phyloP scores from a whole-genome alignment of 2,113 vertebrate genomes.

The Podocnemis expansa region DNA sequence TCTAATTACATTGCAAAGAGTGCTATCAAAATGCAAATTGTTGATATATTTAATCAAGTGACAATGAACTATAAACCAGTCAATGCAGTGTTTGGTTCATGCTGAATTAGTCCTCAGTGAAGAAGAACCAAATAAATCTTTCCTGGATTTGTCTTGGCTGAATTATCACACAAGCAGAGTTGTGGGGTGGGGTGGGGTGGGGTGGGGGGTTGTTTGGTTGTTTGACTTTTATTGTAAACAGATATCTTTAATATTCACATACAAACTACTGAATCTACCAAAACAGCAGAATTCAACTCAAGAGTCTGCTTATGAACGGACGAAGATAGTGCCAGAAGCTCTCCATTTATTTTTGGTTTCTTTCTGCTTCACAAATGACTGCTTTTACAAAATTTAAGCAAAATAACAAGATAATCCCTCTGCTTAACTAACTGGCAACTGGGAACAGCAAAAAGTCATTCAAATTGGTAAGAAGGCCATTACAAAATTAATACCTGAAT shows the following conservation, averaged over 20 bases:
- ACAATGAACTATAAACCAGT: constrained; percentile 18
- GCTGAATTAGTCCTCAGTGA: constrained; percentile 3
- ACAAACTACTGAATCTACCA: not conserved
- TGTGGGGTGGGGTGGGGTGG: not conserved
- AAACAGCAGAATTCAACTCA: constrained; percentile 12
- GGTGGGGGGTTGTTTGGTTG: not conserved
- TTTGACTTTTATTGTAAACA: not conserved
- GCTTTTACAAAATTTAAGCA: not conserved
- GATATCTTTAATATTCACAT: not conserved
- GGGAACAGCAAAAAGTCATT: constrained; percentile 17
- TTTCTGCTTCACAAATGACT: not conserved
- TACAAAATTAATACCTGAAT: constrained; percentile 42
- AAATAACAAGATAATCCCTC: constrained; percentile 33
- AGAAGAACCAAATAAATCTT: not conserved
- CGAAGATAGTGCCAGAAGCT: not conserved
- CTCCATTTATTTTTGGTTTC: constrained; percentile 6
- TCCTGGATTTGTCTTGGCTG: not conserved
- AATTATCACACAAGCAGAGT: not conserved
- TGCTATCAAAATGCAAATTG: constrained; percentile 43
- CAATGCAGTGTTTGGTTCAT: not conserved
- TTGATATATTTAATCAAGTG: not conserved
- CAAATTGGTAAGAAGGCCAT: constrained; percentile 4
- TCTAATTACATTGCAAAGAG: constrained; percentile 48
- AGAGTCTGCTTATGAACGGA: not conserved
- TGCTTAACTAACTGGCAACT: not conserved